phyloP scores from a whole-genome alignment of 2,888 invertebrate genomes.

The Sceliomorpha sp. region DNA sequence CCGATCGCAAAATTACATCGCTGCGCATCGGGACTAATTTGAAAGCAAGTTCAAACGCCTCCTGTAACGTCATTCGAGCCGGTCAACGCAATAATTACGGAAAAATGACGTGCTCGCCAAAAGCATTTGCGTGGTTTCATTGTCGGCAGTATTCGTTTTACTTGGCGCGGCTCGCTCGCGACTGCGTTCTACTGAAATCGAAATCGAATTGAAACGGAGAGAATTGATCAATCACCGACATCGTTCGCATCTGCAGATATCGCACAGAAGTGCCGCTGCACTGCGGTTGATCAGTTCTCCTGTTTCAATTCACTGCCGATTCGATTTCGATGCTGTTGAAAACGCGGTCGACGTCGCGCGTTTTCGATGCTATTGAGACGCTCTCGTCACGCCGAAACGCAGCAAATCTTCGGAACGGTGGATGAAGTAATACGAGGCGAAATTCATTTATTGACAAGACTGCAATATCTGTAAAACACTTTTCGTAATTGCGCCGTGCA shows the following conservation, averaged over 20 bases:
- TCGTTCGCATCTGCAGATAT: constrained; percentile 47
- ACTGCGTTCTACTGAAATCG: constrained; percentile 37
- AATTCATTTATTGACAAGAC: constrained; percentile 48
- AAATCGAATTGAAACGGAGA: constrained; percentile 53
- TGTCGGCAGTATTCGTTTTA: constrained; percentile 40
- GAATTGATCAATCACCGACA: constrained; percentile 55
- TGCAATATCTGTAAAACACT: constrained; percentile 45
- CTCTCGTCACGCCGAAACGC: constrained; percentile 18
- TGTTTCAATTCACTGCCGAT: constrained; percentile 55
- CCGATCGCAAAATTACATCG: too few relatives aligned
- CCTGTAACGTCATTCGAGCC: constrained; percentile 17
- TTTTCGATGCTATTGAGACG: constrained; percentile 43
- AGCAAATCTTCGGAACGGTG: constrained; percentile 44
- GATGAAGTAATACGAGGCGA: constrained; percentile 45
- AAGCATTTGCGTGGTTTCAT: constrained; percentile 47
- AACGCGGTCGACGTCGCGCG: constrained; percentile 39
- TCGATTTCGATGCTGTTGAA: constrained; percentile 53
- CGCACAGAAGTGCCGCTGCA: constrained; percentile 32
- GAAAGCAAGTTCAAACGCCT: constrained; percentile 21
- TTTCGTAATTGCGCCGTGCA: constrained; percentile 26
- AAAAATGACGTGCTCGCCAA: constrained; percentile 44
- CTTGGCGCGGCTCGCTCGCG: constrained; percentile 11
- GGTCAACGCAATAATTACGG: constrained; percentile 27
- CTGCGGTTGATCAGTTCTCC: constrained; percentile 55
- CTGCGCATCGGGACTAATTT: constrained; percentile 4